Conservation (phyloP, 2,113 vertebrate genomes). For the Salvelinus namaycush region DNA sequence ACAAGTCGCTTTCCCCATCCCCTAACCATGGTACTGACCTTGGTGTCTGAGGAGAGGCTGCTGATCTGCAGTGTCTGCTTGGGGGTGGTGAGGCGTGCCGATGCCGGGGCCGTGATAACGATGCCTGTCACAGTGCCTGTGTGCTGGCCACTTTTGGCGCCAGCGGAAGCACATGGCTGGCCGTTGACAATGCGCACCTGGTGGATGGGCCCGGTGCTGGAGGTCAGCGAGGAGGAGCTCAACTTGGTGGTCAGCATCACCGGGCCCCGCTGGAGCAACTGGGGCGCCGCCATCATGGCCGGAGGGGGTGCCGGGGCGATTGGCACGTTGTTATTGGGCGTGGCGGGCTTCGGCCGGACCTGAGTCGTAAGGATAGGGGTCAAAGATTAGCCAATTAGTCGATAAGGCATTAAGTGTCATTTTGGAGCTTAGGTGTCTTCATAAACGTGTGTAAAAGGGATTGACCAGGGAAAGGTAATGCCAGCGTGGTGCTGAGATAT, state of each 20-base stretch:
- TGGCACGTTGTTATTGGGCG: slow-evolving; percentile 85
- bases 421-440: no score
- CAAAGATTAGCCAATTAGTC: slow-evolving; percentile 31
- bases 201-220: slow-evolving; percentile 90
- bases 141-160: slow-evolving; percentile 63
- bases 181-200: slow-evolving; percentile 96
- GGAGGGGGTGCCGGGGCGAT: slow-evolving; percentile 96
- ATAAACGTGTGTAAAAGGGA: no score
- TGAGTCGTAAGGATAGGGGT: slow-evolving; percentile 47
- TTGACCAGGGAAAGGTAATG: slow-evolving; percentile 29
- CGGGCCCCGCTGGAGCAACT: slow-evolving; percentile 88
- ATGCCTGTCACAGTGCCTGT: slow-evolving; percentile 84
- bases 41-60: slow-evolving; percentile 88
- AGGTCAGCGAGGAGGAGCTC: slow-evolving; percentile 82
- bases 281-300: slow-evolving; percentile 95
- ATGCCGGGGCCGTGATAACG: slow-evolving; percentile 86
- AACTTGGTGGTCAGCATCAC: slow-evolving; percentile 95
- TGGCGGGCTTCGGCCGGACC: slow-evolving; percentile 90
- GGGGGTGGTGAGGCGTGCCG: slow-evolving; percentile 79
- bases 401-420: neutral
- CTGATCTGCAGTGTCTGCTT: slow-evolving; percentile 91
- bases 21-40: slow-evolving; percentile 71
- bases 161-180: slow-evolving; percentile 83
- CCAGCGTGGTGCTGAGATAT: slow-evolving; percentile 36
- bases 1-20: neutral